A percentile compares a stretch with the other conserved stretches of the same genome.
Evolutionary conservation across 2,113 vertebrate species (phyloP).

Genomic region (Chinchilla lanigera): DNA sequence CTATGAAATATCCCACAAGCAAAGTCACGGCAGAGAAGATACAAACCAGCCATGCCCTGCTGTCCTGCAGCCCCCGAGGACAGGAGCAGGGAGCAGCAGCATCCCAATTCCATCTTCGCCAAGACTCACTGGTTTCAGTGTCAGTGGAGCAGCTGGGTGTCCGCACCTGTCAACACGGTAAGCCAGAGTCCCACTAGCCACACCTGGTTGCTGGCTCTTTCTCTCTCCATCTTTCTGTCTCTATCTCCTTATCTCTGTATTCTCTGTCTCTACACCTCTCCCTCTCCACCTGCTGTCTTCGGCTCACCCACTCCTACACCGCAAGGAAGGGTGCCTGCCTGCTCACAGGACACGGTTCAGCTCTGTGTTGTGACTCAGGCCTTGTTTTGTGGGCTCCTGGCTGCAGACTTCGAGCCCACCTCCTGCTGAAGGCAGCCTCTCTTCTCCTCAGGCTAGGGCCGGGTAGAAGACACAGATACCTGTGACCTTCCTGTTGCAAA

Average conservation of each 20-base stretch:
- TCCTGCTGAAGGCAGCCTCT: background rate
- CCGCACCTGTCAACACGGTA: no score
- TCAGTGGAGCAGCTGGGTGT: background rate
- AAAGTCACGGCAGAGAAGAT: background rate
- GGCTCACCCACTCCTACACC: background rate
- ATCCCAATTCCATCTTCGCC: background rate
- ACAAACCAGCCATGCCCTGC: background rate
- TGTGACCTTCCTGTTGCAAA: background rate
- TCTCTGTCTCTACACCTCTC: background rate
- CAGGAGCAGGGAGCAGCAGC: background rate
- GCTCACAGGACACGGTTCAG: background rate
- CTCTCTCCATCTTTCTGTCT: background rate
- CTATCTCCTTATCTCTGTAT: background rate
- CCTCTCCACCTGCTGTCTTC: background rate
- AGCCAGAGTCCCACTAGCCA: no score
- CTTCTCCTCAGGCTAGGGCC: accelerated
- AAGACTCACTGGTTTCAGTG: background rate
- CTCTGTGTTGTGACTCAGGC: background rate
- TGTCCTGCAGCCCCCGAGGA: background rate
- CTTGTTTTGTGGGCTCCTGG: background rate
- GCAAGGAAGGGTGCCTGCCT: background rate
- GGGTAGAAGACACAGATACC: background rate
- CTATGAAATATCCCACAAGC: background rate
- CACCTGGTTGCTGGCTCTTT: background rate
- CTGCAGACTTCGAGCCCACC: background rate